A percentile compares a stretch with the other conserved stretches of the same genome.
These are phyloP conservation scores for Dunckerocampus dactyliophorus DNA, from an alignment of 2,113 vertebrate species.

Conservation along the genomic window DNA sequence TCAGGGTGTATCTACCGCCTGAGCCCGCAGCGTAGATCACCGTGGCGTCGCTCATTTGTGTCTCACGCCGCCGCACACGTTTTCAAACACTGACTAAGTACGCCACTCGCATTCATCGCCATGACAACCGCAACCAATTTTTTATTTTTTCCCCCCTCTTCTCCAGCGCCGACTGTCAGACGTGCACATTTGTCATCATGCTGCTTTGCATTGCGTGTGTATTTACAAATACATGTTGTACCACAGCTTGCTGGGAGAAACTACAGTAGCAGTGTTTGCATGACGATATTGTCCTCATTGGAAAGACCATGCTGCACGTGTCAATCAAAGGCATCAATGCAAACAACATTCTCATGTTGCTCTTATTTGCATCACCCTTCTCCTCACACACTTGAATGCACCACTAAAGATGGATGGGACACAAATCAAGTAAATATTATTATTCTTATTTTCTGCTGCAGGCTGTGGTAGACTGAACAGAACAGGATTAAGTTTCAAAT, in stretches of 20 bases:
- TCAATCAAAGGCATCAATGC: constrained; percentile 15
- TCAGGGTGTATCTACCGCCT: constrained; percentile 38
- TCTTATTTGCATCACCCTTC: constrained; percentile 29
- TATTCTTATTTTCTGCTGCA: too few relatives aligned
- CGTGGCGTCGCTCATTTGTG: constrained; percentile 41
- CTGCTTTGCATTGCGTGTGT: neutral
- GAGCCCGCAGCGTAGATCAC: constrained; percentile 41
- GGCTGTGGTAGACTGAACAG: neutral
- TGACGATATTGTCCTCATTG: too few relatives aligned
- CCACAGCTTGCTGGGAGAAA: too few relatives aligned
- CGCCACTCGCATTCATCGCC: constrained; percentile 25
- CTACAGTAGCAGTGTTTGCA: neutral
- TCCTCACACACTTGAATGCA: constrained; percentile 34
- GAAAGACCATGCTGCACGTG: neutral
- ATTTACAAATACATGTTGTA: too few relatives aligned
- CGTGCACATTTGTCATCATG: constrained; percentile 3
- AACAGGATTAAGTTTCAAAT: constrained; percentile 29
- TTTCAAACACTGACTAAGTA: constrained; percentile 21
- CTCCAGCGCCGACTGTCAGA: constrained; percentile 6
- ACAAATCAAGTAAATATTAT: too few relatives aligned
- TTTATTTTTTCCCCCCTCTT: neutral
- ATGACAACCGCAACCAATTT: constrained; percentile 41
- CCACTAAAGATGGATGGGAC: constrained; percentile 16
- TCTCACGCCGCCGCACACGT: constrained; percentile 7
- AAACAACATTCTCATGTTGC: constrained; percentile 19